phyloP scores from a whole-genome alignment of 2,797 vertebrate species.

The Sebastes reedi region DNA sequence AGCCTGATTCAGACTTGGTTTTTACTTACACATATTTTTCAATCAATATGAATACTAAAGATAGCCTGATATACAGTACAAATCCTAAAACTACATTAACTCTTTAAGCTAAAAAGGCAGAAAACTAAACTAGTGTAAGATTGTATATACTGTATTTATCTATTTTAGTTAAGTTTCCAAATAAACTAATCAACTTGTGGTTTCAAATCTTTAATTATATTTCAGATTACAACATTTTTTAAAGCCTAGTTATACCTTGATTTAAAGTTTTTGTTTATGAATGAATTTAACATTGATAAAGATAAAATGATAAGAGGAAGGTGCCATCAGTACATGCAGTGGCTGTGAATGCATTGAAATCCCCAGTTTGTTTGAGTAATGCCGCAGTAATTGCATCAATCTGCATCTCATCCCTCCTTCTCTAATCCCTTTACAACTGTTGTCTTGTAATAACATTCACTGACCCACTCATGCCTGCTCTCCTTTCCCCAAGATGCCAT shows the following conservation, averaged over 20 bases:
- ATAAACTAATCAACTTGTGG: neutral
- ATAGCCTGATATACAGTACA: neutral
- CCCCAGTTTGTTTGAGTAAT: slow-evolving; percentile 27
- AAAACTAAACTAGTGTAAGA: neutral
- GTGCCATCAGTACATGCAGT: neutral
- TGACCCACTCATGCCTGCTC: slow-evolving; percentile 31
- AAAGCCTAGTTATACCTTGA: neutral
- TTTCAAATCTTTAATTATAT: neutral
- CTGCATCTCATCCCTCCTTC: slow-evolving; percentile 52
- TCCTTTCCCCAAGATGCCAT: neutral
- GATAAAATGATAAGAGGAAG: neutral
- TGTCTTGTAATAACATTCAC: slow-evolving; percentile 56
- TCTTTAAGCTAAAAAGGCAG: neutral
- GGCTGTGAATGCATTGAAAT: neutral
- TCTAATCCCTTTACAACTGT: slow-evolving; percentile 50
- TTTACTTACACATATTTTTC: neutral
- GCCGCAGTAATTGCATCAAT: slow-evolving; percentile 49
- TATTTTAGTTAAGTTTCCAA: neutral
- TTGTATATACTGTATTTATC: neutral
- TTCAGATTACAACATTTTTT: neutral
- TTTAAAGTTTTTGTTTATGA: neutral
- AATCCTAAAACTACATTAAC: neutral
- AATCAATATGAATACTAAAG: neutral
- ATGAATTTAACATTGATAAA: neutral
- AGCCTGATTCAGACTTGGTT: slow-evolving; percentile 20